These are phyloP conservation scores for Pelobates fuscus DNA, from an alignment of 2,113 vertebrate species.

Conservation along the genomic window DNA sequence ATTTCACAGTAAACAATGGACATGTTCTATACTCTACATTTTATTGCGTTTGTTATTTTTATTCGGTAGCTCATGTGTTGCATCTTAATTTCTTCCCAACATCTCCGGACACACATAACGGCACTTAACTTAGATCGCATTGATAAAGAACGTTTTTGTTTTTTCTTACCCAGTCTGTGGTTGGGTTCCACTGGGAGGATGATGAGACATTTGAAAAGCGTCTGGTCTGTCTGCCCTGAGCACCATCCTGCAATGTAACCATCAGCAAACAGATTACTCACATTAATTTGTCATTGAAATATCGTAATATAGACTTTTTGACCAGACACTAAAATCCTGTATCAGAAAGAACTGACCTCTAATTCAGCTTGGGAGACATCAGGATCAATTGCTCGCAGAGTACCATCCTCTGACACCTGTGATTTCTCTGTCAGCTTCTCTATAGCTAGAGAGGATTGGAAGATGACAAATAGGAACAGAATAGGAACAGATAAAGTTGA, in stretches of 20 bases:
- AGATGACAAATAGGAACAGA: too few species aligned
- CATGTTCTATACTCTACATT: background rate
- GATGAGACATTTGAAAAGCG: constrained; percentile 79
- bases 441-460: constrained; percentile 86
- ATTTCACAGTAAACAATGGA: background rate
- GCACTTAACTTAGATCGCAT: too few species aligned
- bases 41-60: too few species aligned
- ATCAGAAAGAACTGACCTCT: constrained; percentile 60
- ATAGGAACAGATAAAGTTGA: background rate
- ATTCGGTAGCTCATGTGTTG: too few species aligned
- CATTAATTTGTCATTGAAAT: too few species aligned
- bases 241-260: constrained; percentile 73
- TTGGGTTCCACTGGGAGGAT: constrained; percentile 81
- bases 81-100: too few species aligned
- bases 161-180: constrained; percentile 87
- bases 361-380: constrained; percentile 58
- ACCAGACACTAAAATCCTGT: too few species aligned
- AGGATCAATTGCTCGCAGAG: constrained; percentile 83
- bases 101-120: too few species aligned
- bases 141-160: too few species aligned
- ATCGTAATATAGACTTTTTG: too few species aligned
- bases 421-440: constrained; percentile 97
- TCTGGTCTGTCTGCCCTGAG: constrained; percentile 78
- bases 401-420: constrained; percentile 95
- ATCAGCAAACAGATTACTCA: too few species aligned